Base-by-base conservation (phyloP, 1,140 invertebrate species). In the Trinorchestia longiramus region DNA sequence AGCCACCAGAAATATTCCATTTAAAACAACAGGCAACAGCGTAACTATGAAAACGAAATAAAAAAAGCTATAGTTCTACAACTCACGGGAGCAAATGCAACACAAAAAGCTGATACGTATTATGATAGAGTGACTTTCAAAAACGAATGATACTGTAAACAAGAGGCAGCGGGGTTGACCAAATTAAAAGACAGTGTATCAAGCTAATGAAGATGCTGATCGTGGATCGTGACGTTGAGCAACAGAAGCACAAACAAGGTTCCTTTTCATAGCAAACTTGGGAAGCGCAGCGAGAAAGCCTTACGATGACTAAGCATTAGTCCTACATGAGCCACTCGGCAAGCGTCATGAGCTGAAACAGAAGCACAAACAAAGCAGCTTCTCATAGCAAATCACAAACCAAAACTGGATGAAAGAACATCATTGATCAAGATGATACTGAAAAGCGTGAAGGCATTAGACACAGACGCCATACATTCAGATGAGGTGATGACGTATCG, bases 201-300 rank as follows among this genome's bases (percentile, higher is more conserved):
- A 94, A 94, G 44, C 92, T 94, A 94, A 94, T 94, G 92, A 94
- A 44, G 92, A 94, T 94, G 92, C 92, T 94, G 47, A 94, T 94
- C 43, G 92, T 47, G 43, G 43, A 47, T 94, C 92, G 92, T 45
- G 92, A 94, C 44, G 92, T 19, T 6, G 17, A 45, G 92, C 92
- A 94, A 94, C 92, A 94, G 92, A 47, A 94, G 92, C 92, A 94
- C 92, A 94, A 94, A 94, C 92, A 94, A 94, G 92, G 92, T 94
- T 94, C 43, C 92, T 94, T 94, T 94, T 94, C 92, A 94, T 94
- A 44, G 43, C 92, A 44, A 94, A 94, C 92, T 45, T 90, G 88
- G 41, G 41, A 90, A 90, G 23, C 88, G n/a, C 88, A 90, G 88
- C 88, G 88, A 41, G 88, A 42, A 90, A 90, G 88, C 88, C 88